Percentiles rank a stretch among this genome's conserved stretches.
phyloP scores from a whole-genome alignment of 2,113 vertebrate species.

The Leucopsar rothschildi region DNA sequence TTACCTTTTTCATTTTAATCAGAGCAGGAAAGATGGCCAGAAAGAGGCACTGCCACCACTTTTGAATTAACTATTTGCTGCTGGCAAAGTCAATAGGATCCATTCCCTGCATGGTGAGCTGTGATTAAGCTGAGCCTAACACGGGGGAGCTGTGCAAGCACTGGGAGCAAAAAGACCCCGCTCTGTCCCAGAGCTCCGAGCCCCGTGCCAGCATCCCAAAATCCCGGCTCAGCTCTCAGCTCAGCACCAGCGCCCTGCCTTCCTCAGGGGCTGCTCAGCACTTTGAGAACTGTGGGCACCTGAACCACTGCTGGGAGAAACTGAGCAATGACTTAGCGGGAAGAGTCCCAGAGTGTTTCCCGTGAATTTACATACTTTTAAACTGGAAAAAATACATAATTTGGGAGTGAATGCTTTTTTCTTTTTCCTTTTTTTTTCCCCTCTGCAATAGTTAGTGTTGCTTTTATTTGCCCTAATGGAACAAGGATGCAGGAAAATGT shows the following conservation, averaged over 20 bases:
- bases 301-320: slow-evolving; percentile 65
- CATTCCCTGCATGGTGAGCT: not conserved
- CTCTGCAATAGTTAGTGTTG: slow-evolving; percentile 22
- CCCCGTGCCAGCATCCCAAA: not conserved
- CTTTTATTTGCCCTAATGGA: slow-evolving; percentile 67
- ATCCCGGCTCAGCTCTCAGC: slow-evolving; percentile 19
- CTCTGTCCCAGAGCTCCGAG: not conserved
- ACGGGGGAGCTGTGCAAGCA: not conserved
- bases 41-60: not conserved
- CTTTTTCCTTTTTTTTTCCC: no score
- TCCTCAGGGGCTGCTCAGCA: slow-evolving; percentile 29
- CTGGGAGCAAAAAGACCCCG: slow-evolving; percentile 1
- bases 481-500: slow-evolving; percentile 37
- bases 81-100: not conserved
- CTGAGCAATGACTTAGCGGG: slow-evolving; percentile 66
- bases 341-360: slow-evolving; percentile 45
- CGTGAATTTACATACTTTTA: slow-evolving; percentile 72
- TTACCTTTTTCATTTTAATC: not conserved
- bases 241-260: slow-evolving; percentile 12
- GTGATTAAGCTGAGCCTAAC: slow-evolving; percentile 26
- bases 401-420: slow-evolving; percentile 41
- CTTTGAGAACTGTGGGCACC: slow-evolving; percentile 36
- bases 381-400: slow-evolving; percentile 69
- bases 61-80: slow-evolving; percentile 4
- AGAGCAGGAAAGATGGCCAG: not conserved